Conservation (phyloP, 1,140 invertebrate genomes). For the Mercenaria mercenaria region DNA sequence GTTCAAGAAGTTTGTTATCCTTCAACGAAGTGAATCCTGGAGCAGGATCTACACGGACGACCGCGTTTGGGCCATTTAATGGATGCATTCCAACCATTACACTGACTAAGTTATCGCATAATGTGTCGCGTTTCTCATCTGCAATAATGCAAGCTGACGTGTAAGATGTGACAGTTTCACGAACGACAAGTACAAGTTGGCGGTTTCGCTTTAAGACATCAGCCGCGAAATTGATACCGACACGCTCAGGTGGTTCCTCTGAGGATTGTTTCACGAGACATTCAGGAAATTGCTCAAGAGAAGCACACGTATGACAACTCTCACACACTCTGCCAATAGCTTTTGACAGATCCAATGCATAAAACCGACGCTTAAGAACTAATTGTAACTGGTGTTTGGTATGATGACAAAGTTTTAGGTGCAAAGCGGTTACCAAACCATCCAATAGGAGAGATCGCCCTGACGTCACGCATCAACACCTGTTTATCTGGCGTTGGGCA, state of each 20-base stretch:
- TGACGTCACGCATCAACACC: no score
- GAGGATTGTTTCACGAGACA: conserved; percentile 25
- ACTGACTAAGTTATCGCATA: not conserved
- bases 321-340: conserved; percentile 29
- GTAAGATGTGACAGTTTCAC: conserved; percentile 64
- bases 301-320: conserved; percentile 62
- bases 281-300: conserved; percentile 47
- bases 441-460: no score
- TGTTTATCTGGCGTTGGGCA: conserved; percentile 8
- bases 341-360: conserved; percentile 68
- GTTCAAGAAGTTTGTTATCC: conserved; percentile 24
- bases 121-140: conserved; percentile 21
- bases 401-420: conserved; percentile 72
- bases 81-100: conserved; percentile 28
- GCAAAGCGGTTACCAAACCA: conserved; percentile 69
- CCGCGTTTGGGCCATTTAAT: conserved; percentile 44
- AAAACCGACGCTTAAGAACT: conserved; percentile 64
- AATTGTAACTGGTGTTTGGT: conserved; percentile 63
- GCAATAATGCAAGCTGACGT: conserved; percentile 34
- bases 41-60: conserved; percentile 42
- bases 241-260: not conserved
- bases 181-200: conserved; percentile 57
- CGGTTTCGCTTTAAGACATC: conserved; percentile 57
- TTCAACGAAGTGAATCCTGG: conserved; percentile 3
- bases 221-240: conserved; percentile 55